These are phyloP conservation scores for Strigops habroptila DNA, from an alignment of 2,113 vertebrate species.

Conservation along the genomic window DNA sequence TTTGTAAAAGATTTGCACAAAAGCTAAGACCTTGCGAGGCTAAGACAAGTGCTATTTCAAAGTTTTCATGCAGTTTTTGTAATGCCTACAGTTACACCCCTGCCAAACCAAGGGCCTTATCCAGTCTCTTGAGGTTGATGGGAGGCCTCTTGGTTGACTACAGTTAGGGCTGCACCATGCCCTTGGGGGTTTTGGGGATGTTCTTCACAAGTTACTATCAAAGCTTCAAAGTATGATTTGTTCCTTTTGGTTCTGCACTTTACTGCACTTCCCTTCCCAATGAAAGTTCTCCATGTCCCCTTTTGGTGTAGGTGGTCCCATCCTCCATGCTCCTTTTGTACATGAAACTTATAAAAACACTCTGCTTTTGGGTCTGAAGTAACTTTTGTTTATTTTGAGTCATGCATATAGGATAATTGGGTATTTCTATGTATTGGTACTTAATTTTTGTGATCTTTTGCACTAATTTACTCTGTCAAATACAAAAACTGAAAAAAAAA, in stretches of 20 bases:
- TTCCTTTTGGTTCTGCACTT: background rate
- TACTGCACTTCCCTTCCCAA: background rate
- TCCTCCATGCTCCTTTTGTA: background rate
- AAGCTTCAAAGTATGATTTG: background rate
- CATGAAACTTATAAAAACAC: background rate
- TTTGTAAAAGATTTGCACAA: background rate
- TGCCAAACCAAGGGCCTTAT: background rate
- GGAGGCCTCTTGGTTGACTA: background rate
- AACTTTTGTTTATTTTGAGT: background rate
- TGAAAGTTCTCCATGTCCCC: background rate
- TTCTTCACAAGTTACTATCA: background rate
- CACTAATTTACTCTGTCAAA: slow-evolving; percentile 46
- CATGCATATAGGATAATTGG: background rate
- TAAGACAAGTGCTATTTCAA: slow-evolving; percentile 7
- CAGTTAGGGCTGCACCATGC: background rate
- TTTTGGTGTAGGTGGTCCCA: background rate
- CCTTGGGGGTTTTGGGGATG: background rate
- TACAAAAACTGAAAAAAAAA: slow-evolving; percentile 22
- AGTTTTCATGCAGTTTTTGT: slow-evolving; percentile 38
- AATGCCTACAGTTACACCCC: background rate
- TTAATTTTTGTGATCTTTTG: slow-evolving; percentile 49
- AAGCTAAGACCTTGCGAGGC: background rate
- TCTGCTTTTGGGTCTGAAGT: background rate
- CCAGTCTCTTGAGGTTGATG: background rate
- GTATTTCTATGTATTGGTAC: slow-evolving; percentile 30